Evolutionary conservation across 2,113 vertebrate genomes (phyloP), one percentile per base, ranked within the genome.

Genomic region (Cottus gobio): DNA sequence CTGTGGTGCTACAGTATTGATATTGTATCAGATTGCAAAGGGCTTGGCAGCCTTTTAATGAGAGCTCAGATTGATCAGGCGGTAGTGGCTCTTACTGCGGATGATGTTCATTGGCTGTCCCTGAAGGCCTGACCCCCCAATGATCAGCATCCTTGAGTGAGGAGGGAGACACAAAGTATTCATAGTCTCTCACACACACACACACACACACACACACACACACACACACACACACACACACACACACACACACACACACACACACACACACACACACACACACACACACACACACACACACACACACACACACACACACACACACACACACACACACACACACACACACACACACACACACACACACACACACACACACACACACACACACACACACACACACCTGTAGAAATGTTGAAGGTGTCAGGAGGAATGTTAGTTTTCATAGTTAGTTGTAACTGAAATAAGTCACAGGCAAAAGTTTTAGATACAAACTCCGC

Each of bases 1-100:
- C 87, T 93, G 89, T 84, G 92, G 86, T 89, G 91, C 86, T 90
- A 73, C 5, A 44, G 58, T 93, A 95, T 91, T 92, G 95, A 95
- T 93, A 92, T 91, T 84, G 82, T 90, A 92, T 95, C 79, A 75
- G 89, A 93, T 94, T 92, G 44, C 90, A 91, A 84, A 80, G 72
- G 71, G 77, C 84, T 88, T 90, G 87, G 91, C 92, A 93, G 90
- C 84, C 90, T 91, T 92, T 95, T 95, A 95, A 96, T 93, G 93
- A 95, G 79, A 88, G 77, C 81, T 77, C 54, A 84, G 86, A 94
- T 96, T 95, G 96, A 96, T 94, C 92, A 94, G 89, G 76, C 71
- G 89, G 91, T 74, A 86, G 89, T 85, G 87, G 73, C 79, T 89
- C 87, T 87, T 90, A 87, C 89, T 90, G 89, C 83, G 83, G 84